Base-by-base conservation (phyloP, 2,113 vertebrate genomes). In the Lepus americanus region DNA sequence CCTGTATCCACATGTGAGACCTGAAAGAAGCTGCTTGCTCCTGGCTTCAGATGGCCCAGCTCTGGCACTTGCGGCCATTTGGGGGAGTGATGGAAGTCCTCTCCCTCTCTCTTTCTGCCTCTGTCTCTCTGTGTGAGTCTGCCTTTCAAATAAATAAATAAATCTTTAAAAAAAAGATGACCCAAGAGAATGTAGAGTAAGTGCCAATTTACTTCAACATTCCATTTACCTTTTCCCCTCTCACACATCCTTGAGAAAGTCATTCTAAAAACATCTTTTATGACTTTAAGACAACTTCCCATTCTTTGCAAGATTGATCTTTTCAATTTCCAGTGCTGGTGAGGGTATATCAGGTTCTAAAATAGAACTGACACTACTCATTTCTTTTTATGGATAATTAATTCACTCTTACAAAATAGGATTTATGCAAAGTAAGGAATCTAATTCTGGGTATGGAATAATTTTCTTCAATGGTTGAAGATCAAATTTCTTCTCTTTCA, bases 381-480 rank as follows among this genome's bases (percentile, higher is more conserved):
- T 98, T 98, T 96, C 74, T 97, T 97, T 98, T 95, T 95, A 97
- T 97, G 85, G 97, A 89, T 97, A 98, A 98, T 98, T 98, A 98
- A 98, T 97, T 97, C 74, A 83, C 94, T 94, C 64, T 87, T 94
- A 87, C 89, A 97, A 97, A 97, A 97, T 97, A 98, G 80, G 70
- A 97, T 97, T 98, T 98, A 97, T 90, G 97, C 69, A 90, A 98
- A 97, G 51, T 94, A 66, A 96, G 93, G 94, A 94, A 80, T 87
- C 63, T 90, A 89, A 70, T 86, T 98, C 82, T 94, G 92, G 93
- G 90, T 92, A 66, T 95, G 97, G 94, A 97, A 95, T 94, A 10
- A 86, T 98, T 97, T 95, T 96, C 49, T 89, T 78, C 92, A 94
- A 1, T 95, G 92, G 55, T 82, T 23, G 70, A 79, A 67, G 39